A percentile compares a stretch with the other conserved stretches of the same genome.
phyloP scores from a whole-genome alignment of 2,888 invertebrate species.

The Conchocele bisecta region DNA sequence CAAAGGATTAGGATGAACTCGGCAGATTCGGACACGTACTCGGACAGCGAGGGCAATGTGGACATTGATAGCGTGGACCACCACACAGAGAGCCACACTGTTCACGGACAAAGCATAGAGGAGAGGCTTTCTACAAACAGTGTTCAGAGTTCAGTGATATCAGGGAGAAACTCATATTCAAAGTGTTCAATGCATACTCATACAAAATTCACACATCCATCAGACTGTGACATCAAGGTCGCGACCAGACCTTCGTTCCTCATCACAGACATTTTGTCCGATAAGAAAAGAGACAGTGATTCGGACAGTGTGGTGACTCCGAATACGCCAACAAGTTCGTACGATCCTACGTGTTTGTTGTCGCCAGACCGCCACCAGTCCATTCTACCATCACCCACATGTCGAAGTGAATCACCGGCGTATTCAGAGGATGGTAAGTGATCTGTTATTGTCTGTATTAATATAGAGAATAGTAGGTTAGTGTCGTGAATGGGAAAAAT shows the following conservation, averaged over 20 bases:
- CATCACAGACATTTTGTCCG: constrained; percentile 68
- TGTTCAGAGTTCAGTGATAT: neutral
- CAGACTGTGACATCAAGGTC: constrained; percentile 18
- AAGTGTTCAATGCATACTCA: constrained; percentile 17
- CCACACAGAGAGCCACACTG: neutral
- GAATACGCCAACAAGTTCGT: constrained; percentile 4
- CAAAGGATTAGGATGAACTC: constrained; percentile 40
- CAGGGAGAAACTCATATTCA: no score
- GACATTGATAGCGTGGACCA: constrained; percentile 28
- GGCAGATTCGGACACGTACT: constrained; percentile 47
- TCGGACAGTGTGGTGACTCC: neutral
- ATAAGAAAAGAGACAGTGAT: constrained; percentile 29
- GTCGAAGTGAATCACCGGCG: constrained; percentile 37
- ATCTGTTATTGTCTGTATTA: no score
- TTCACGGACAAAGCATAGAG: neutral
- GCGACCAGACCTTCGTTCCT: constrained; percentile 63
- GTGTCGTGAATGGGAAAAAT: no score
- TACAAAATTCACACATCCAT: no score
- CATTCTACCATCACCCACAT: constrained; percentile 26
- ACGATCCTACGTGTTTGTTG: neutral
- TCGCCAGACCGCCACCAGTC: neutral
- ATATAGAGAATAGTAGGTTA: no score
- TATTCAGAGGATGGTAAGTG: constrained; percentile 50
- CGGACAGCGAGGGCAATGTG: constrained; percentile 47
- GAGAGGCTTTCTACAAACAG: neutral